These are phyloP conservation scores for roundworm (Caenorhabditis elegans) DNA, from an alignment of 1,140 invertebrate species.

Conservation along the genomic window WBcel235 BX284605.5:12530001-12530500, in stretches of 20 bases:
- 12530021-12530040: too few species aligned
- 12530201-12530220: background rate
- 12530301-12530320: background rate
- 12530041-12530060: too few species aligned
- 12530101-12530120: conserved; percentile 21
- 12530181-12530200: conserved; percentile 12
- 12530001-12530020: too few species aligned
- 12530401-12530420: background rate
- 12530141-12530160: conserved; percentile 32
- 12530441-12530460: background rate
- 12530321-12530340: background rate
- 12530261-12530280: conserved; percentile 18
- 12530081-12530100: background rate
- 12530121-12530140: conserved; percentile 22
- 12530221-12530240: background rate
- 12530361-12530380: background rate
- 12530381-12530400: background rate
- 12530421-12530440: background rate
- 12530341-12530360: background rate
- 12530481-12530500: background rate
- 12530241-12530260: conserved; percentile 16
- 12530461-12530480: background rate
- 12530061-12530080: background rate
- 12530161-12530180: conserved; percentile 20
- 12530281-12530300: background rate